Conservation (phyloP, 2,797 vertebrate species). For the Gila robusta region DNA sequence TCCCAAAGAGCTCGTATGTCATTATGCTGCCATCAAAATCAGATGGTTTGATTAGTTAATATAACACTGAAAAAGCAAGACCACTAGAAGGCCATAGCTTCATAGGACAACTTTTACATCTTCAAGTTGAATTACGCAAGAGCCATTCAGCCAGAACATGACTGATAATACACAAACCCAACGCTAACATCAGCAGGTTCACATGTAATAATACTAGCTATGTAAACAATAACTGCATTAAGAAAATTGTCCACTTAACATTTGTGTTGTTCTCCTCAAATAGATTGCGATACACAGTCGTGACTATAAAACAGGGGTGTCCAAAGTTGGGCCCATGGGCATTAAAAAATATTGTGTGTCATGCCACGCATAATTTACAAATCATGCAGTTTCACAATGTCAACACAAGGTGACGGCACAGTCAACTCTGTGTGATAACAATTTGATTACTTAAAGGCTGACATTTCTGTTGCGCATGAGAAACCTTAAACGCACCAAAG, state of each 20-base stretch:
- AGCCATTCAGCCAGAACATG: neutral
- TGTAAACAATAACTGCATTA: conserved; percentile 7
- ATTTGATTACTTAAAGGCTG: no score
- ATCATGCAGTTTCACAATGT: no score
- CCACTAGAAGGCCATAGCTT: neutral
- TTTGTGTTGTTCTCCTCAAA: neutral
- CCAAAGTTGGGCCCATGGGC: neutral
- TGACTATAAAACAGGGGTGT: neutral
- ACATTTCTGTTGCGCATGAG: no score
- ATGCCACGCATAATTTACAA: no score
- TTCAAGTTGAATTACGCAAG: neutral
- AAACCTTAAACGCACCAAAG: no score
- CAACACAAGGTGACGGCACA: no score
- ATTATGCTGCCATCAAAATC: conserved; percentile 21
- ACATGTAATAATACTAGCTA: neutral
- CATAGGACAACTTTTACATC: neutral
- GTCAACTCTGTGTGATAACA: no score
- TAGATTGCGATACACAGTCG: neutral
- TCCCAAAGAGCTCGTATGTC: conserved; percentile 25
- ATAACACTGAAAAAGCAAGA: neutral
- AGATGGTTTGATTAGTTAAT: conserved; percentile 12
- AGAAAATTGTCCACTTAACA: conserved; percentile 3
- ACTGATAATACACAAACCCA: conserved; percentile 15
- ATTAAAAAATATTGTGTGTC: neutral
- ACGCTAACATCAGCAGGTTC: neutral